Evolutionary conservation across 2,888 invertebrate genomes (phyloP), one percentile per base, ranked within the genome.

Genomic region (Polyommatus iphigenia): DNA sequence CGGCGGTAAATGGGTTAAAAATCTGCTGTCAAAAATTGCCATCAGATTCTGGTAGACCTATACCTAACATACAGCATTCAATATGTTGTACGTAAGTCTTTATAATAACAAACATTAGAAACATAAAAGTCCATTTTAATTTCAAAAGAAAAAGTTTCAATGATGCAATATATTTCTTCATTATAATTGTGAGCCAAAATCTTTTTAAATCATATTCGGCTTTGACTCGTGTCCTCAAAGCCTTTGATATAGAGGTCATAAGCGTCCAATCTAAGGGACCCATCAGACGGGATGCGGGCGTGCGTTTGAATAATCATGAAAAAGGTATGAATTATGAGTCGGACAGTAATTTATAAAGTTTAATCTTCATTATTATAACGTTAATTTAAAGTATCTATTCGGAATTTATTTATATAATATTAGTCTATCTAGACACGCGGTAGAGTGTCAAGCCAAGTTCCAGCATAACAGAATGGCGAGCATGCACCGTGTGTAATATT

Each of bases 161-260:
- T 29, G 67, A 7, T 15, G 29, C 15, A 67, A 67, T 13, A 67
- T 67, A 67, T 67, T 29, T 15, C 29, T 29, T 67, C 15, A 18
- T 29, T 67, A 32, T 32, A 67, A 67, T 67, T 32, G 67, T 29
- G 15, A 15, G 67, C 41, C 10, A 18, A 72, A 72, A 20, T 41
- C n/a, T 72, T 72, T 32, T 72, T 41, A 41, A 72, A 72, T 41
- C 72, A 72, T 72, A 41, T 72, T 41, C n/a, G n/a, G 20, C 20
- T 41, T 72, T 72, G 41, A 41, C 72, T 41, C 7, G 15, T 75
- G 24, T 75, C 75, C 24, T 75, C 54, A 75, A 75, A 75, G 54
- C 73, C 73, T 73, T 73, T 73, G 73, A 73, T 46, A 50, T 46
- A 73, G 20, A 73, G 72, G 54, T 54, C 75, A 75, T 75, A 75